These are phyloP conservation scores for Idaea aversata DNA, from an alignment of 2,888 invertebrate genomes.

Conservation along the genomic window DNA sequence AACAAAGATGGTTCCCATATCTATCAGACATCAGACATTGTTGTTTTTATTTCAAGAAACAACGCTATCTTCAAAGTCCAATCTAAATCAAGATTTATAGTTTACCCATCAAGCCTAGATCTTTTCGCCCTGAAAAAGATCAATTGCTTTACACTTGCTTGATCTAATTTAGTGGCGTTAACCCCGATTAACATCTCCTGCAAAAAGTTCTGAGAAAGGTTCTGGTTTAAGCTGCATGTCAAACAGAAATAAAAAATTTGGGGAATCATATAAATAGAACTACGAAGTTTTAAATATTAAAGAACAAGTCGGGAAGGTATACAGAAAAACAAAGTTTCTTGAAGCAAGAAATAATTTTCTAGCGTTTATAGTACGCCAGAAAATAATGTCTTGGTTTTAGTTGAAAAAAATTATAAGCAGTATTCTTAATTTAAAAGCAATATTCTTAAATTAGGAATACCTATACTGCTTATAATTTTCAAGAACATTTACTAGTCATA, in stretches of 20 bases:
- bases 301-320: too few relatives aligned
- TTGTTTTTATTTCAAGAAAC: background rate
- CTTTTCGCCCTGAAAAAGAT: slow-evolving; percentile 55
- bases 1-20: background rate
- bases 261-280: background rate
- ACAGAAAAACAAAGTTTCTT: too few relatives aligned
- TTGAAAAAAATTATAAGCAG: too few relatives aligned
- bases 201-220: slow-evolving; percentile 2
- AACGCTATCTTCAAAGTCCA: slow-evolving; percentile 21
- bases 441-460: too few relatives aligned
- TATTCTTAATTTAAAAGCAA: too few relatives aligned
- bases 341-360: too few relatives aligned
- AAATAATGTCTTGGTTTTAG: too few relatives aligned
- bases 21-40: slow-evolving; percentile 1
- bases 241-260: slow-evolving; percentile 1
- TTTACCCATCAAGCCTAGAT: slow-evolving; percentile 41
- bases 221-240: background rate
- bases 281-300: background rate
- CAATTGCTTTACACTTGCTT: slow-evolving; percentile 35
- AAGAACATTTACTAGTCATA: too few relatives aligned
- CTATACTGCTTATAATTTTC: too few relatives aligned
- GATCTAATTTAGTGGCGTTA: slow-evolving; percentile 43
- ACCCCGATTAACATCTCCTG: slow-evolving; percentile 33
- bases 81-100: slow-evolving; percentile 41
- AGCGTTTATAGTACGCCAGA: too few relatives aligned